Evolutionary conservation across 1,140 invertebrate genomes (phyloP).

Genomic region (Drosophila kikkawai): DNA sequence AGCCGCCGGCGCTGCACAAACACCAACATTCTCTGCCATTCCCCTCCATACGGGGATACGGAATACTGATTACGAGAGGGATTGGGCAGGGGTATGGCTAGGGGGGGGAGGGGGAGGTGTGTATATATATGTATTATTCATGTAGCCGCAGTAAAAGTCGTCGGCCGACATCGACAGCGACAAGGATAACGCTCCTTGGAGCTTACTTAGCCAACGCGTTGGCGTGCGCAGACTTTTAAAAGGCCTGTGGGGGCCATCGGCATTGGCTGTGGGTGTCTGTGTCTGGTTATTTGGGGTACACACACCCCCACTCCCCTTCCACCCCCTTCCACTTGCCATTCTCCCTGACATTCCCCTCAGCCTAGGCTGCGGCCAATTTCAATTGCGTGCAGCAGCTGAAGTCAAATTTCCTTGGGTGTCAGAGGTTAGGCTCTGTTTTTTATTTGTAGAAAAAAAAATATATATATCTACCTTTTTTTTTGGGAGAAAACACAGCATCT

Average conservation of each 20-base stretch:
- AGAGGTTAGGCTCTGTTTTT: conserved; percentile 15
- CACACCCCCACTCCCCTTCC: too few species aligned
- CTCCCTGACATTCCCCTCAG: background rate
- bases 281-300: conserved; percentile 19
- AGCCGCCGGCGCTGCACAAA: conserved; percentile 51
- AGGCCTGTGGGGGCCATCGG: conserved; percentile 30
- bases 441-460: background rate
- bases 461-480: conserved; percentile 8
- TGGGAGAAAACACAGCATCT: conserved; percentile 3
- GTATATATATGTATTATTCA: conserved; percentile 71
- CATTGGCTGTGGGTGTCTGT: conserved; percentile 11
- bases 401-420: conserved; percentile 13
- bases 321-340: background rate
- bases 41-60: conserved; percentile 5
- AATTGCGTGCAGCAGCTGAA: conserved; percentile 47
- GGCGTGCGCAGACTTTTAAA: conserved; percentile 81
- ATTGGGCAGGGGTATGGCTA: background rate
- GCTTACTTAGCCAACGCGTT: conserved; percentile 69
- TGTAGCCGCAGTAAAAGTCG: conserved; percentile 77
- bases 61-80: conserved; percentile 1
- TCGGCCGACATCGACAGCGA: conserved; percentile 55
- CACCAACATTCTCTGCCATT: conserved; percentile 30
- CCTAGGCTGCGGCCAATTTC: conserved; percentile 29
- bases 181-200: conserved; percentile 58
- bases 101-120: too few species aligned